Evolutionary conservation across 2,113 vertebrate genomes (phyloP).

Genomic region (human (Homo sapiens)): GRCh38 chr2:235906001-235906500

Average conservation of each 20-base stretch:
- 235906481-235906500: background rate
- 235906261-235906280: background rate
- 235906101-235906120: background rate
- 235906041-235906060: background rate
- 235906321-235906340: background rate
- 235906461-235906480: accelerated
- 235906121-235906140: too few relatives aligned
- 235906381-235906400: background rate
- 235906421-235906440: background rate
- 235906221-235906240: accelerated
- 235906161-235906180: background rate
- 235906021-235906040: too few relatives aligned
- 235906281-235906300: accelerated
- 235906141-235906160: accelerated
- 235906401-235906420: background rate
- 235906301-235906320: accelerated
- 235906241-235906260: too few relatives aligned
- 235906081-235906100: accelerated
- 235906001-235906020: background rate
- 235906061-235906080: background rate
- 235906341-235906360: accelerated
- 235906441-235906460: background rate
- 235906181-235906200: accelerated
- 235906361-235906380: background rate
- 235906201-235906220: background rate